Evolutionary conservation across 2,797 vertebrate genomes (phyloP).

Genomic region (Arctocebus calabarensis): DNA sequence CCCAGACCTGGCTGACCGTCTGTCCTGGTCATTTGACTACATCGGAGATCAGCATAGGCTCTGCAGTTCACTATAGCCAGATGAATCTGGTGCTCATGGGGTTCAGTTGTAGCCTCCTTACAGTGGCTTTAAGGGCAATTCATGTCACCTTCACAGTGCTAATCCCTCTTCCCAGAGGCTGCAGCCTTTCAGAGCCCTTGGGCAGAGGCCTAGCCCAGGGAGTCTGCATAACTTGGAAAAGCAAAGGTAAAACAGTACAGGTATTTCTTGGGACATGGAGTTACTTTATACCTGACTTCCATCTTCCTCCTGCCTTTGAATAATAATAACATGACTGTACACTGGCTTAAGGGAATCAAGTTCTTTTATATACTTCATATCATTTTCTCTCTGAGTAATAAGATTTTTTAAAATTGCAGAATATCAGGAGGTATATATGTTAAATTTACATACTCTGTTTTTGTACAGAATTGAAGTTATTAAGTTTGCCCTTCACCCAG

Average conservation of each 20-base stretch:
- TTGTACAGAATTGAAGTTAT: too few species aligned
- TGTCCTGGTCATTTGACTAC: accelerated
- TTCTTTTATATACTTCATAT: neutral
- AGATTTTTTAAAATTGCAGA: too few species aligned
- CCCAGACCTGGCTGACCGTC: neutral
- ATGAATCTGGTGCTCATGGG: neutral
- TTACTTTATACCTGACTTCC: neutral
- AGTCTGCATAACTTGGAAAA: neutral
- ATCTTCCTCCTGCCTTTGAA: neutral
- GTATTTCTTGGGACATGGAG: neutral
- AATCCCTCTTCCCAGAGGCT: neutral
- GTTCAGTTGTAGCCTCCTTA: neutral
- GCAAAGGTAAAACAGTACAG: neutral
- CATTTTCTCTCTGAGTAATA: neutral
- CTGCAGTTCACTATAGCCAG: neutral
- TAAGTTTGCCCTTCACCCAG: too few species aligned
- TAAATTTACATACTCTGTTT: too few species aligned
- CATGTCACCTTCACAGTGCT: neutral
- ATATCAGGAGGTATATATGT: too few species aligned
- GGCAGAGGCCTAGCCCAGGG: neutral
- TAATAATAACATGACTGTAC: neutral
- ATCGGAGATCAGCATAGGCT: neutral
- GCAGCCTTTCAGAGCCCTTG: neutral
- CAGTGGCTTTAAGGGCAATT: neutral
- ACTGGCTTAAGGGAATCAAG: neutral